phyloP scores from a whole-genome alignment of 2,113 vertebrate species.

The Dendropsophus ebraccatus region DNA sequence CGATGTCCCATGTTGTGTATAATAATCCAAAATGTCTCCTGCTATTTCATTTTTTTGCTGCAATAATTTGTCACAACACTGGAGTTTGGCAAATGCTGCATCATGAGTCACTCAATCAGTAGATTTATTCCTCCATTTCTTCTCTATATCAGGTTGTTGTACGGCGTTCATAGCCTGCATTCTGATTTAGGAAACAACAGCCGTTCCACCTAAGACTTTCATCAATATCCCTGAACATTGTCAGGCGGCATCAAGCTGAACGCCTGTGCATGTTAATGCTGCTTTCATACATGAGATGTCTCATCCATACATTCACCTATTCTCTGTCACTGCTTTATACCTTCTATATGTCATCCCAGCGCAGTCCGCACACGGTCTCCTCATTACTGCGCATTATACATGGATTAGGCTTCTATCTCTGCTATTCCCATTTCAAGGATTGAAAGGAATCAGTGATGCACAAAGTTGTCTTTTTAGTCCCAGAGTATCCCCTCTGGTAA shows the following conservation, averaged over 20 bases:
- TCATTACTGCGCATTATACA: slow-evolving; percentile 8
- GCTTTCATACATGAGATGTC: not conserved
- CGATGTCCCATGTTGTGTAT: too few species aligned
- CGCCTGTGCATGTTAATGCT: not conserved
- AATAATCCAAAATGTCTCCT: too few species aligned
- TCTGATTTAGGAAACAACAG: not conserved
- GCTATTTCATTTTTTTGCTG: too few species aligned
- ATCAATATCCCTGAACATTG: not conserved
- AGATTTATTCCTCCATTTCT: too few species aligned
- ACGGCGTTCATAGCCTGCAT: not conserved
- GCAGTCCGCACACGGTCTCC: not conserved
- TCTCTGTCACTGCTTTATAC: too few species aligned
- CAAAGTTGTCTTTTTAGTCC: not conserved
- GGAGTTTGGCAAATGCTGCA: too few species aligned
- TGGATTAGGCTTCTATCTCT: not conserved
- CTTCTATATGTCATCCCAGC: not conserved
- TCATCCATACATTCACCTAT: too few species aligned
- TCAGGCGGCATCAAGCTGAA: not conserved
- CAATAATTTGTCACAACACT: too few species aligned
- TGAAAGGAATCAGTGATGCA: not conserved
- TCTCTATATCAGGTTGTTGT: not conserved
- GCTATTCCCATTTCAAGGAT: not conserved
- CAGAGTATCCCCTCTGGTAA: not conserved
- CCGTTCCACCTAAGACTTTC: not conserved
- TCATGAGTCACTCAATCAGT: too few species aligned